A percentile compares a stretch with the other conserved stretches of the same genome.
phyloP scores from a whole-genome alignment of 2,888 invertebrate species.

The Smittia sp. region DNA sequence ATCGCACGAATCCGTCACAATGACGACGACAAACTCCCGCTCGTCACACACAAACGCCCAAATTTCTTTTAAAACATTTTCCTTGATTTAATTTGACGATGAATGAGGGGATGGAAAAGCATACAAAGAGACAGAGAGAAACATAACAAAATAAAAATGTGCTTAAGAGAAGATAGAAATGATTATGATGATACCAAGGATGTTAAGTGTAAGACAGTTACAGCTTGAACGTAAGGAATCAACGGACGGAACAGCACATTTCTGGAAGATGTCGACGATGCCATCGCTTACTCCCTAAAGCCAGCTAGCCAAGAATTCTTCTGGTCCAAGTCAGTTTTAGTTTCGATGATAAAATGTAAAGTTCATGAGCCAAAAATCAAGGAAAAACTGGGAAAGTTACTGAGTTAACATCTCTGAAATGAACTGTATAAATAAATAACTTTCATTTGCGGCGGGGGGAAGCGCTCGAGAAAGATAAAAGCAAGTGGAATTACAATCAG shows the following conservation, averaged over 20 bases:
- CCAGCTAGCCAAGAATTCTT: too few species aligned
- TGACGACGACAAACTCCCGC: too few species aligned
- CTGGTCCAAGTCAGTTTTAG: too few species aligned
- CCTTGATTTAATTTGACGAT: not conserved
- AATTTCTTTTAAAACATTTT: not conserved
- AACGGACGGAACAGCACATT: too few species aligned
- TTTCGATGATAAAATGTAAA: too few species aligned
- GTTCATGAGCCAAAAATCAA: too few species aligned
- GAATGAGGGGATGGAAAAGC: not conserved
- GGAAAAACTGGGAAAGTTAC: too few species aligned
- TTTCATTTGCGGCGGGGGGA: not conserved
- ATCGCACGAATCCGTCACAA: too few species aligned
- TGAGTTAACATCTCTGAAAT: too few species aligned
- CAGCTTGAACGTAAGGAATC: too few species aligned
- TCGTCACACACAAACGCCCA: not conserved
- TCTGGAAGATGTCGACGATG: too few species aligned
- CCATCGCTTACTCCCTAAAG: too few species aligned
- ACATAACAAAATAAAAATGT: not conserved
- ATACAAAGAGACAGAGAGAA: not conserved
- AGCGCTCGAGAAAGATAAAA: not conserved
- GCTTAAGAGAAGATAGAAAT: not conserved
- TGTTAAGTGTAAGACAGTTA: not conserved
- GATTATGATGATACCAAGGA: not conserved
- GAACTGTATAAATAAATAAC: not conserved
- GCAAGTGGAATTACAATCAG: constrained; percentile 16